These are phyloP conservation scores for Pelmatolapia mariae DNA, from an alignment of 2,113 vertebrate genomes.

Conservation along the genomic window DNA sequence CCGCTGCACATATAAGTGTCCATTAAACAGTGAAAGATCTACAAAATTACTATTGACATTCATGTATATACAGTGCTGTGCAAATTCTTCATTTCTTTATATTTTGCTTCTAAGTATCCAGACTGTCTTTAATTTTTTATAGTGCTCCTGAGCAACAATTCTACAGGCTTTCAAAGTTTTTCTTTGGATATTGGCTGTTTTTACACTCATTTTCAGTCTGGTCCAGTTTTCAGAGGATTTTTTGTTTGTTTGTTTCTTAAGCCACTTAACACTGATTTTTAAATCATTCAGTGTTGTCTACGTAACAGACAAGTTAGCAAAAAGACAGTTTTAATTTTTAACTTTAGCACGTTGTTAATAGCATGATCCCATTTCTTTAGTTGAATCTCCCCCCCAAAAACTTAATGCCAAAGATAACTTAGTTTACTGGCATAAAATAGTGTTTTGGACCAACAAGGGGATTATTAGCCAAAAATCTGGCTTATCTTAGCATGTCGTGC, in stretches of 20 bases:
- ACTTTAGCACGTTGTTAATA: not conserved
- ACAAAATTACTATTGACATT: conserved; percentile 13
- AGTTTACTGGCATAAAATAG: not conserved
- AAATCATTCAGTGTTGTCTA: not conserved
- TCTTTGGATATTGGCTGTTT: not conserved
- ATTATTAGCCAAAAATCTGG: not conserved
- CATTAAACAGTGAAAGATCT: conserved; percentile 28
- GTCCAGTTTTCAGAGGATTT: not conserved
- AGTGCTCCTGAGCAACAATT: fast-evolving
- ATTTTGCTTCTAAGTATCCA: not conserved
- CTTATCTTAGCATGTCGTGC: not conserved
- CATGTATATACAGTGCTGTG: not conserved
- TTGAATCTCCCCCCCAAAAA: not conserved
- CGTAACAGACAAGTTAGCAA: not conserved
- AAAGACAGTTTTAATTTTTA: not conserved
- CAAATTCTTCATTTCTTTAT: not conserved
- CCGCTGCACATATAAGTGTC: not conserved
- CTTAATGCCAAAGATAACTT: not conserved
- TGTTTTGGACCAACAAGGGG: not conserved
- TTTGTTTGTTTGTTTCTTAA: not conserved
- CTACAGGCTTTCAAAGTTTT: not conserved
- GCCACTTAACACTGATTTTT: not conserved
- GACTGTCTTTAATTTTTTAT: not conserved
- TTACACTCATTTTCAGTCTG: not conserved
- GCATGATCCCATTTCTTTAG: not conserved